These are phyloP conservation scores for Neopelma chrysocephalum DNA, from an alignment of 2,797 vertebrate species.

Conservation along the genomic window DNA sequence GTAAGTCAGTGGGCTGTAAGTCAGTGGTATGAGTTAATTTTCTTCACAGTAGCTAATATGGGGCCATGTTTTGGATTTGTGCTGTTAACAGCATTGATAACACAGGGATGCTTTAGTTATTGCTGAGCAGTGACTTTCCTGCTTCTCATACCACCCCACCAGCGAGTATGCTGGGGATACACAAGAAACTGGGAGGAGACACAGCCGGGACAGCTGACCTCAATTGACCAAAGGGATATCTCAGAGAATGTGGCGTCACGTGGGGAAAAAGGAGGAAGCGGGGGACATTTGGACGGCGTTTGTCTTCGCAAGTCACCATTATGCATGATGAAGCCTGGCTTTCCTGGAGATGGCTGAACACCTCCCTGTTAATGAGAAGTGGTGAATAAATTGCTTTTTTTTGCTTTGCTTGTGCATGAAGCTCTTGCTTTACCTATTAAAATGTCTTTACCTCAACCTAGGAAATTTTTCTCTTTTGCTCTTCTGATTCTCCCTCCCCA, in stretches of 20 bases:
- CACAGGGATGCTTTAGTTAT: not conserved
- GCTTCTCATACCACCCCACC: not conserved
- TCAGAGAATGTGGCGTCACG: not conserved
- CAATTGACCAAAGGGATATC: not conserved
- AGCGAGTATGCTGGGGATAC: not conserved
- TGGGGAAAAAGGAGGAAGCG: not conserved
- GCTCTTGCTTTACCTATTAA: not conserved
- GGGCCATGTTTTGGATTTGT: not conserved
- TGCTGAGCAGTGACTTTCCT: not conserved
- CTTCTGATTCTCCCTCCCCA: not conserved
- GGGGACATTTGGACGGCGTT: fast-evolving
- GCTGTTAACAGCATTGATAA: not conserved
- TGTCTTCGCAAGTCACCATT: not conserved
- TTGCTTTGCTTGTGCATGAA: not conserved
- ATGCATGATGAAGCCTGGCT: not conserved
- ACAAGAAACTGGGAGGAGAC: not conserved
- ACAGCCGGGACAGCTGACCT: not conserved
- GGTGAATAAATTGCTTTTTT: not conserved
- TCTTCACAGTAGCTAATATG: not conserved
- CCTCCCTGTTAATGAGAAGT: not conserved
- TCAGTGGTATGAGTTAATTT: not conserved
- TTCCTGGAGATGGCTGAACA: not conserved
- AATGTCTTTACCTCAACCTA: not conserved
- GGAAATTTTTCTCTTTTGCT: not conserved
- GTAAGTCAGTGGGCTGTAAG: not conserved